Conservation (phyloP, 2,888 invertebrate genomes). For the Brachypterus glaber region DNA sequence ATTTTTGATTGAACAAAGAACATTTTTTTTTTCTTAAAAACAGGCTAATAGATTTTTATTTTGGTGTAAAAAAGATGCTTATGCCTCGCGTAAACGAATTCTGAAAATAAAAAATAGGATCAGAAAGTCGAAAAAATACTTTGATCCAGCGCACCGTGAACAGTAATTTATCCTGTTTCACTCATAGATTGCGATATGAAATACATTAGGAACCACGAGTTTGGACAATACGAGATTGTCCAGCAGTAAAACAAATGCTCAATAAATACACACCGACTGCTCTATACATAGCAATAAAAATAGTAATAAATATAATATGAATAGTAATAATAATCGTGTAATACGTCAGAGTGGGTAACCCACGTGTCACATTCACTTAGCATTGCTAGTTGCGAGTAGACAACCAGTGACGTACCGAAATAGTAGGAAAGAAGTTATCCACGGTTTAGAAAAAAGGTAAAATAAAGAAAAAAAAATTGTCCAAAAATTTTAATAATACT, state of each 20-base stretch:
- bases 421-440: too few relatives aligned
- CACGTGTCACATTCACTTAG: slow-evolving; percentile 42
- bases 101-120: too few relatives aligned
- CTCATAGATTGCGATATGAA: slow-evolving; percentile 40
- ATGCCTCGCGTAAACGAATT: too few relatives aligned
- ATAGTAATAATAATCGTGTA: slow-evolving; percentile 46
- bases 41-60: too few relatives aligned
- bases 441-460: too few relatives aligned
- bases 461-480: too few relatives aligned
- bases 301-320: slow-evolving; percentile 39
- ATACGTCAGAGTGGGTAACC: slow-evolving; percentile 39
- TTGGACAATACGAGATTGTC: slow-evolving; percentile 28
- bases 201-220: slow-evolving; percentile 42
- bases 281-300: slow-evolving; percentile 37
- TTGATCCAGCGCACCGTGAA: too few relatives aligned
- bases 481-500: too few relatives aligned
- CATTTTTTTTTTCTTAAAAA: too few relatives aligned
- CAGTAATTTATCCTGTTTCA: slow-evolving; percentile 21
- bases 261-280: slow-evolving; percentile 39
- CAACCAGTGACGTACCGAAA: slow-evolving; percentile 20
- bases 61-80: too few relatives aligned
- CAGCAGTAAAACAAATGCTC: slow-evolving; percentile 34
- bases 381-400: slow-evolving; percentile 36
- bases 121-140: too few relatives aligned
- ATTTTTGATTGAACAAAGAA: too few relatives aligned